These are phyloP conservation scores for Drosophila ezoana DNA, from an alignment of 2,888 invertebrate genomes.

Conservation along the genomic window DNA sequence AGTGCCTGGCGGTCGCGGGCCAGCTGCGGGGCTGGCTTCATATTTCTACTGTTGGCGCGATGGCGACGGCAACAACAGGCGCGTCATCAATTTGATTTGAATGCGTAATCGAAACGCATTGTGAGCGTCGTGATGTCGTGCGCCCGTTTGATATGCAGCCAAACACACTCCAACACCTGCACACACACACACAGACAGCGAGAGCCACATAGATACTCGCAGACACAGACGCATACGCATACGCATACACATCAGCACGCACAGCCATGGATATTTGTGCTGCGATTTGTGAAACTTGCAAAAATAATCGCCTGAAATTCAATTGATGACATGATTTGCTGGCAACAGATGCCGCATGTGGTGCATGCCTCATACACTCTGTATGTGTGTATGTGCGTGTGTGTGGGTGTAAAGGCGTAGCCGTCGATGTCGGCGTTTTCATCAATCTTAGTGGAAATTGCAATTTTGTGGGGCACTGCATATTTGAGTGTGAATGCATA, in stretches of 20 bases:
- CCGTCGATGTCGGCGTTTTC: constrained; percentile 62
- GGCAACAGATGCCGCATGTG: constrained; percentile 45
- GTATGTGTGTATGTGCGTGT: neutral
- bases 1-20: neutral
- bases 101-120: constrained; percentile 78
- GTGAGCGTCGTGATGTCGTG: constrained; percentile 45
- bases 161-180: constrained; percentile 18
- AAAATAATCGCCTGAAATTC: constrained; percentile 77
- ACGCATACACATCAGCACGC: constrained; percentile 12
- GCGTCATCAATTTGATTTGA: constrained; percentile 75
- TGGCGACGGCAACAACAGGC: constrained; percentile 47
- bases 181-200: constrained; percentile 14
- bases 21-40: constrained; percentile 5
- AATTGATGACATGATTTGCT: constrained; percentile 80
- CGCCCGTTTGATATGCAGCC: constrained; percentile 46
- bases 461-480: constrained; percentile 78
- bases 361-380: constrained; percentile 6
- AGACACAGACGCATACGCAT: constrained; percentile 4
- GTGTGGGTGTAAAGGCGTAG: constrained; percentile 11
- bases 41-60: constrained; percentile 21
- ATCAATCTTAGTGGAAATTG: constrained; percentile 81
- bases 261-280: constrained; percentile 50
- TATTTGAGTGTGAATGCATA: constrained; percentile 75
- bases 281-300: constrained; percentile 74
- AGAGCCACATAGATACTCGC: constrained; percentile 8